Percentiles rank a stretch among this genome's conserved stretches.
phyloP scores from a whole-genome alignment of 2,888 invertebrate genomes.

The Heliothis peltigera region DNA sequence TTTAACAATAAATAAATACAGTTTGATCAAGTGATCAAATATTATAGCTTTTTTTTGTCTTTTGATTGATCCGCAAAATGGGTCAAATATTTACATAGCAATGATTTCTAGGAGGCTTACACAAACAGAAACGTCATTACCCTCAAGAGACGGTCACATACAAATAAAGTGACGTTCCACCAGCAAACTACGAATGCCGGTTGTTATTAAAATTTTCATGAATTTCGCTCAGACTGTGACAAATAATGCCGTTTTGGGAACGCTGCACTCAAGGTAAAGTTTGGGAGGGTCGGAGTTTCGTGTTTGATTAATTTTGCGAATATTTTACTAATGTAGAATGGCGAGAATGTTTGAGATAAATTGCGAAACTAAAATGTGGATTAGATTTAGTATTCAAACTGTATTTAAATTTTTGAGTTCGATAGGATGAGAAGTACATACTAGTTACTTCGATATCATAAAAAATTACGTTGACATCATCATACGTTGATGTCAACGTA shows the following conservation, averaged over 20 bases:
- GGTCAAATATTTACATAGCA: conserved; percentile 15
- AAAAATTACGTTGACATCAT: too few relatives aligned
- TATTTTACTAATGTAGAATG: conserved; percentile 16
- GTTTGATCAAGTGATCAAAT: too few relatives aligned
- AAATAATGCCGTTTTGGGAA: conserved; percentile 46
- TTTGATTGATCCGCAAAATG: background rate
- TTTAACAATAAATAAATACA: too few relatives aligned
- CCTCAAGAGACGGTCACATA: conserved; percentile 19
- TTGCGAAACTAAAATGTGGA: background rate
- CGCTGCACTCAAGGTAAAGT: conserved; percentile 39
- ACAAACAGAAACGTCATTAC: conserved; percentile 38
- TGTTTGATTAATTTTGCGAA: conserved; percentile 40
- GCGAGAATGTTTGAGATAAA: background rate
- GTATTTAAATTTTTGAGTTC: background rate
- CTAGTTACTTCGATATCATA: too few relatives aligned
- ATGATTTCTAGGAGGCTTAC: conserved; percentile 25
- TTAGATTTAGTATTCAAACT: background rate
- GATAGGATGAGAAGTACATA: too few relatives aligned
- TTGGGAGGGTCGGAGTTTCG: conserved; percentile 23
- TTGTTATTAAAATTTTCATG: conserved; percentile 57
- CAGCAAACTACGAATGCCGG: conserved; percentile 7
- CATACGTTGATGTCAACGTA: too few relatives aligned
- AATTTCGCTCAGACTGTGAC: conserved; percentile 45
- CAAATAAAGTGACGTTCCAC: background rate
- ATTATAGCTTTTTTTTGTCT: too few relatives aligned